Evolutionary conservation across 64 coral and sea anemone genomes (phyloP).

Genomic region (Actinia equina): DNA sequence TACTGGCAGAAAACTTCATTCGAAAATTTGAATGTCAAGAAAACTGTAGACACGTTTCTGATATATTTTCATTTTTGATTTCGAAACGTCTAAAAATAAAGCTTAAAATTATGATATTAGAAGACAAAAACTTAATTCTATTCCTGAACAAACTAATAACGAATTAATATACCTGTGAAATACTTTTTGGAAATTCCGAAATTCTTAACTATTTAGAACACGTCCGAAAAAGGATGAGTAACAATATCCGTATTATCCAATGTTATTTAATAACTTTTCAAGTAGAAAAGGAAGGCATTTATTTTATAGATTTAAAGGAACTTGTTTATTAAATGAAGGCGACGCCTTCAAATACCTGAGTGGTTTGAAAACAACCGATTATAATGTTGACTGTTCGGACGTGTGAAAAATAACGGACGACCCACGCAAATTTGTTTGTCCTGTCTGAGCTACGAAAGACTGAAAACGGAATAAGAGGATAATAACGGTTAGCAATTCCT

Average conservation of each 20-base stretch:
- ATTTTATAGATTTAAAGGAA: neutral
- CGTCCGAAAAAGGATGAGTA: neutral
- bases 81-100: too few species aligned
- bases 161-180: neutral
- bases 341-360: conserved; percentile 5
- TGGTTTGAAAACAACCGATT: conserved; percentile 1
- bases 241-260: neutral
- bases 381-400: neutral
- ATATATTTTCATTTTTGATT: too few species aligned
- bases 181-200: neutral
- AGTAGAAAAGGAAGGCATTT: neutral
- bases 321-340: neutral
- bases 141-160: neutral
- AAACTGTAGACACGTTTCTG: too few species aligned
- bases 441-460: neutral
- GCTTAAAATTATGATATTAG: neutral
- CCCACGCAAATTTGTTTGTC: neutral
- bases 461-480: neutral
- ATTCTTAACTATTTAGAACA: conserved; percentile 4
- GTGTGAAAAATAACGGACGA: neutral
- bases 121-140: neutral
- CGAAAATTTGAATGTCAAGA: too few species aligned
- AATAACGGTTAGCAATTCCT: neutral
- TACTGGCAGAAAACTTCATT: too few species aligned
- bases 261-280: neutral